Base-by-base conservation (phyloP, 2,113 vertebrate genomes). In the Zeus faber region DNA sequence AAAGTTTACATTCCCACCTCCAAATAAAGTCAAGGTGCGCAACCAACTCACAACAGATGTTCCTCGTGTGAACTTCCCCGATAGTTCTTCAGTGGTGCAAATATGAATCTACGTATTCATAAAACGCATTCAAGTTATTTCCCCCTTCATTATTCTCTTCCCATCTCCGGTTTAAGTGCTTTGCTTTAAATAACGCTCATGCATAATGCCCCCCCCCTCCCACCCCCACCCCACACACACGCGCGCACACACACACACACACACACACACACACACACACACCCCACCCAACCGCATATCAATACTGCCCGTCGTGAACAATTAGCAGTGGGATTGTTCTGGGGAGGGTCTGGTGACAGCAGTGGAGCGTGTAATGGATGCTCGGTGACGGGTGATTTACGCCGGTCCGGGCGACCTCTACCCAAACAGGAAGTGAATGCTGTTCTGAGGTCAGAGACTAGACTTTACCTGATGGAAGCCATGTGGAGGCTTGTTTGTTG, bases 261-360 rank as follows among this genome's bases (percentile, higher is more conserved):
- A n/a, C n/a, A n/a, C n/a, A n/a, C n/a, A n/a, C n/a, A n/a, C n/a
- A n/a, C n/a, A n/a, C 5, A 2, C 41, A 16, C 41, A 9, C 37
- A 2, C 3, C 37, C n/a, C 11, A 37, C 23, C 41, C 73, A 70
- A 77, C 69, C 70, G 56, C 76, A 79, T 73, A 82, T 85, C 74
- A 77, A 57, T 43, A 64, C 55, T 61, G 74, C 66, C 27, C 67
- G 77, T 85, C 70, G 13, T 60, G 69, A 66, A 52, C 50, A 75
- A 86, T 87, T 87, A 85, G 51, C 62, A 65, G 52, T 72, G 58
- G 80, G 82, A 63, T 69, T 48, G 60, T 77, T 81, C 56, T 17
- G 33, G 46, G 46, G 20, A 47, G 39, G 22, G 17, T 24, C 45
- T 43, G 62, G 62, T 72, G 71, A 83, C 72, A 80, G 77, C 67